Conservation (phyloP, 2,888 invertebrate genomes). For the Cylloceria caligata region DNA sequence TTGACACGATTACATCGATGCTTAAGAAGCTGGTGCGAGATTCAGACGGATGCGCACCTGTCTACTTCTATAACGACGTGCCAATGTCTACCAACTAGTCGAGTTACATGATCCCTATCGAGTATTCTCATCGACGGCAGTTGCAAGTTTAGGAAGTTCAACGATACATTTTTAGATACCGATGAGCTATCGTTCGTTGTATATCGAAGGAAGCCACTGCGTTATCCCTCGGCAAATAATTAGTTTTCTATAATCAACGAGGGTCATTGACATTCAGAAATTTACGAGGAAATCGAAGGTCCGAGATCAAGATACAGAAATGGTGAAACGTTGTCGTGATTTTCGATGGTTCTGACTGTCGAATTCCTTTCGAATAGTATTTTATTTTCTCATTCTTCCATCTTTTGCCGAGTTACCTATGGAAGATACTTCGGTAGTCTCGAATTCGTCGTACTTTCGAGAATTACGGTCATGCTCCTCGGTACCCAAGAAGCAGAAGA, state of each 20-base stretch:
- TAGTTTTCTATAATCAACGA: neutral
- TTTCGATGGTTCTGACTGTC: constrained; percentile 19
- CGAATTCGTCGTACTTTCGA: constrained; percentile 42
- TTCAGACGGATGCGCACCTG: neutral
- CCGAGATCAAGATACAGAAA: neutral
- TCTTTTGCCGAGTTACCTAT: constrained; percentile 39
- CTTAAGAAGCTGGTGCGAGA: neutral
- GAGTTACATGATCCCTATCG: constrained; percentile 8
- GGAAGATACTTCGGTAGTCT: constrained; percentile 9
- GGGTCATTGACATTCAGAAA: constrained; percentile 5
- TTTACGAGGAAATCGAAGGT: constrained; percentile 21
- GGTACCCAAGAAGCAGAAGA: constrained; percentile 34
- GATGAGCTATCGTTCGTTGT: neutral
- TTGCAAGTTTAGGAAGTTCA: neutral
- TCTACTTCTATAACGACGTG: neutral
- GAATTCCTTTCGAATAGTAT: constrained; percentile 28
- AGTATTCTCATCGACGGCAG: constrained; percentile 5
- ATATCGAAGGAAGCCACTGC: neutral
- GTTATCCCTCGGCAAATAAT: neutral
- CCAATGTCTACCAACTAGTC: neutral
- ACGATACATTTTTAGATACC: neutral
- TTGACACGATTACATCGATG: constrained; percentile 16
- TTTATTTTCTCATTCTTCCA: constrained; percentile 17
- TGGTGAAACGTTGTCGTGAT: constrained; percentile 24
- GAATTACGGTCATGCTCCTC: constrained; percentile 57